Conservation (phyloP, 2,797 vertebrate species). For the Pogonophryne albipinna region DNA sequence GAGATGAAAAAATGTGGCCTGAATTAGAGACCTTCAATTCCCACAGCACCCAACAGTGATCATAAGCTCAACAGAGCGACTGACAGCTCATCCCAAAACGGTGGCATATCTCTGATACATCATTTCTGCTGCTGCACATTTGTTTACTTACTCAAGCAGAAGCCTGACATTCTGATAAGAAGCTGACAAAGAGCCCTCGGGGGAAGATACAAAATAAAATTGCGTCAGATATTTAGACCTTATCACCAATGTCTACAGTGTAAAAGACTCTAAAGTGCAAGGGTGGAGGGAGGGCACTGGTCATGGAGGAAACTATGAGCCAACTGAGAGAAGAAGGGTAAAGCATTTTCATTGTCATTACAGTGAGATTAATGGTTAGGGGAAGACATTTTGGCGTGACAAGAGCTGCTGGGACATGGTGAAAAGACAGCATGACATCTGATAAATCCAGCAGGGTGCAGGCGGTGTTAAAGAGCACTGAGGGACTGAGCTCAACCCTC, state of each 20-base stretch:
- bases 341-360: constrained; percentile 53
- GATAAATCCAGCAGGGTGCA: constrained; percentile 60
- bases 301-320: constrained; percentile 47
- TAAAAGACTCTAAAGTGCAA: constrained; percentile 54
- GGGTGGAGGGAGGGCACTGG: constrained; percentile 32
- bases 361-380: constrained; percentile 58
- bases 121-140: constrained; percentile 74
- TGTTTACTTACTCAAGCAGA: constrained; percentile 82
- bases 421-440: constrained; percentile 58
- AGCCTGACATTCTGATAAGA: constrained; percentile 79
- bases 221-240: constrained; percentile 71
- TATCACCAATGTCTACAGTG: constrained; percentile 60
- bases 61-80: constrained; percentile 81
- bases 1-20: constrained; percentile 45
- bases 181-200: constrained; percentile 76
- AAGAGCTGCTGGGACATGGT: constrained; percentile 43
- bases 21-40: constrained; percentile 74
- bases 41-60: constrained; percentile 72
- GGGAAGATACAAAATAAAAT: constrained; percentile 70
- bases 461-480: constrained; percentile 47
- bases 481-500: constrained; percentile 47
- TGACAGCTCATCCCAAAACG: constrained; percentile 77
- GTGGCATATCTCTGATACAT: constrained; percentile 78
- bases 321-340: not conserved
- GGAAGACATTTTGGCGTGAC: constrained; percentile 41